Evolutionary conservation across 2,888 invertebrate species (phyloP).

Genomic region (Eupithecia tripunctaria): DNA sequence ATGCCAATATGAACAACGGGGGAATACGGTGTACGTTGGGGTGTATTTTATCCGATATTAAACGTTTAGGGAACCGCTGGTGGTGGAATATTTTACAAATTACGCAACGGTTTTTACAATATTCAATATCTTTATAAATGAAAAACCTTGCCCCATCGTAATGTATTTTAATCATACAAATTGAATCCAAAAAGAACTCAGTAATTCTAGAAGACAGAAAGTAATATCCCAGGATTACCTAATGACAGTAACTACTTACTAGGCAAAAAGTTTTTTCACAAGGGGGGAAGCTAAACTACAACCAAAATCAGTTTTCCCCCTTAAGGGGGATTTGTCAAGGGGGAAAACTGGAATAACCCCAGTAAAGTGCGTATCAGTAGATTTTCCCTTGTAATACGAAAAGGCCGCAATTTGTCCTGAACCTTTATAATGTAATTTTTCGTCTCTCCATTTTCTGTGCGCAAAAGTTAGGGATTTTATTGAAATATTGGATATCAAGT

Average conservation of each 20-base stretch:
- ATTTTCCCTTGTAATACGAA: slow-evolving; percentile 57
- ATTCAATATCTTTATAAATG: slow-evolving; percentile 75
- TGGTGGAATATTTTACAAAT: slow-evolving; percentile 79
- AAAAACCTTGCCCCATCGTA: slow-evolving; percentile 49
- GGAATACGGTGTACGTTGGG: slow-evolving; percentile 77
- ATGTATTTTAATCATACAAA: not conserved
- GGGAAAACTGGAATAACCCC: too few relatives aligned
- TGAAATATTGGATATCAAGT: slow-evolving; percentile 83
- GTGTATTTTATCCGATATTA: slow-evolving; percentile 84
- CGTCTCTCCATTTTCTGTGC: slow-evolving; percentile 75
- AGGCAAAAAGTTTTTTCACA: too few relatives aligned
- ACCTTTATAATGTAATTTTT: slow-evolving; percentile 81
- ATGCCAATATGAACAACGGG: slow-evolving; percentile 84
- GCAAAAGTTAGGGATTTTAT: slow-evolving; percentile 76
- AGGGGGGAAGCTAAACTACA: too few relatives aligned
- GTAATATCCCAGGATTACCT: not conserved
- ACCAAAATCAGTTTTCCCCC: too few relatives aligned
- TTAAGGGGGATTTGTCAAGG: too few relatives aligned
- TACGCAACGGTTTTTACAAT: slow-evolving; percentile 74
- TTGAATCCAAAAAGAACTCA: not conserved
- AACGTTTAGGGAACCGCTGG: slow-evolving; percentile 77
- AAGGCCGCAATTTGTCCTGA: slow-evolving; percentile 70
- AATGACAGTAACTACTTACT: not conserved
- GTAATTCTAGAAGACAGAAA: not conserved
- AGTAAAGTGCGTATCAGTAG: slow-evolving; percentile 42